Base-by-base conservation (phyloP, 1,140 invertebrate genomes). In the Heliconius congener region DNA sequence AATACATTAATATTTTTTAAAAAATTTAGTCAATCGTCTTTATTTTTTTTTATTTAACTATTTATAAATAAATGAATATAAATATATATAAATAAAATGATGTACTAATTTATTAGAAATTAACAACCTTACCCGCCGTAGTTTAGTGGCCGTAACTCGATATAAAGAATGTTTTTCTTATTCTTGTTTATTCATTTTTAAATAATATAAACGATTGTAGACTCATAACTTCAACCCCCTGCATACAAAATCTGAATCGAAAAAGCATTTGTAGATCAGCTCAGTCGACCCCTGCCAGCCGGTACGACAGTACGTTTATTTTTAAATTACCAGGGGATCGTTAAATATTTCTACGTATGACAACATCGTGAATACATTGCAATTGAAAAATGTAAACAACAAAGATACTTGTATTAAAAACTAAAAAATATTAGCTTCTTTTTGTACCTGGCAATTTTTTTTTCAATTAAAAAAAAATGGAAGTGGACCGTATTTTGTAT, bases 401-500 rank as follows among this genome's bases (percentile, higher is more conserved):
- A 9, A 18, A 37, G 34, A 30, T 57, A 23, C 8, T 18, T 18
- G 23, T 74, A 37, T 18, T 19, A 52, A 52, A 50, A 30, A 6
- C 37, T 16, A 39, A n/a, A 42, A 72, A 5, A n/a, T 13, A n/a
- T 11, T 37, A 16, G 42, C 42, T 16, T 16, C 13, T 16, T 46
- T 46, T 46, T 46, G 42, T 13, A 46, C 1, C 4, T 46, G 4
- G 13, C 11, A 42, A 30, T 0, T 18, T 39, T n/a, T 39, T 72
- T 72, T 37, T 42, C 23, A 6, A 27, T 50, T 73, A 34, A 19
- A 74, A 82, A 80, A 88, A 88, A 84, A 95, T 96, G 95, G 95
- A 96, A 91, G 93, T 95, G 74, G 95, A 96, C 81, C 93, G 95
- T 82, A 94, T 95, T 81, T 87, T 95, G 34, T 96, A 95, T 86